phyloP scores from a whole-genome alignment of 1,140 invertebrate species.

The Luehdorfia chinensis region DNA sequence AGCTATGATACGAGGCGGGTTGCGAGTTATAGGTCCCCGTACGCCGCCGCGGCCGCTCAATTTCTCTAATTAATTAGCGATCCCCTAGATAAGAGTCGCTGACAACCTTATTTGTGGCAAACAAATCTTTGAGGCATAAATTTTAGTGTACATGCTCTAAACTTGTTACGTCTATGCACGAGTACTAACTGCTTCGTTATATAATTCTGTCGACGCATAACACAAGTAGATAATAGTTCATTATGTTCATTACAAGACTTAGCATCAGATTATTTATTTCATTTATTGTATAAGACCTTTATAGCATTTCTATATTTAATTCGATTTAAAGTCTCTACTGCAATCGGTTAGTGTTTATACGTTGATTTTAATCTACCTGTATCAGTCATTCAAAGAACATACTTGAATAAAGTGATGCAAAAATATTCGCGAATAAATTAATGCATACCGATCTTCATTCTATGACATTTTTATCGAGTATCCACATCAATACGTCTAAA shows the following conservation, averaged over 20 bases:
- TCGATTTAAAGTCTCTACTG: not conserved
- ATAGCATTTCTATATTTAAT: slow-evolving; percentile 16
- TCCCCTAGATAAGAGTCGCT: slow-evolving; percentile 70
- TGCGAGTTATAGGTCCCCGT: slow-evolving; percentile 74
- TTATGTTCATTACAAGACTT: slow-evolving; percentile 6
- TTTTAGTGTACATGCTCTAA: slow-evolving; percentile 68
- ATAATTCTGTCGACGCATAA: slow-evolving; percentile 14
- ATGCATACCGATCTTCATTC: slow-evolving; percentile 27
- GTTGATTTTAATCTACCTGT: not conserved
- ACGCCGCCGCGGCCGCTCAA: slow-evolving; percentile 62
- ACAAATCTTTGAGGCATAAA: slow-evolving; percentile 75
- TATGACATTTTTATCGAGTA: slow-evolving; percentile 38
- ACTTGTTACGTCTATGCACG: slow-evolving; percentile 67
- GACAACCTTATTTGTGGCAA: slow-evolving; percentile 76
- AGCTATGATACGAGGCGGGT: slow-evolving; percentile 73
- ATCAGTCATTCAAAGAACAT: slow-evolving; percentile 1
- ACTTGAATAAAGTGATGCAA: slow-evolving; percentile 19
- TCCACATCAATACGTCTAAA: slow-evolving; percentile 28
- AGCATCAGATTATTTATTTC: slow-evolving; percentile 1
- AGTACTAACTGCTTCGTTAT: slow-evolving; percentile 47
- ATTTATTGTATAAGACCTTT: slow-evolving; percentile 12
- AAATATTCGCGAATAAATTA: slow-evolving; percentile 23
- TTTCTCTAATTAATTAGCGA: slow-evolving; percentile 77
- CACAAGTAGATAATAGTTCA: slow-evolving; percentile 1
- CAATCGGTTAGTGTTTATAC: not conserved